Evolutionary conservation across 2,113 vertebrate species (phyloP).

Genomic region (Entelurus aequoreus): DNA sequence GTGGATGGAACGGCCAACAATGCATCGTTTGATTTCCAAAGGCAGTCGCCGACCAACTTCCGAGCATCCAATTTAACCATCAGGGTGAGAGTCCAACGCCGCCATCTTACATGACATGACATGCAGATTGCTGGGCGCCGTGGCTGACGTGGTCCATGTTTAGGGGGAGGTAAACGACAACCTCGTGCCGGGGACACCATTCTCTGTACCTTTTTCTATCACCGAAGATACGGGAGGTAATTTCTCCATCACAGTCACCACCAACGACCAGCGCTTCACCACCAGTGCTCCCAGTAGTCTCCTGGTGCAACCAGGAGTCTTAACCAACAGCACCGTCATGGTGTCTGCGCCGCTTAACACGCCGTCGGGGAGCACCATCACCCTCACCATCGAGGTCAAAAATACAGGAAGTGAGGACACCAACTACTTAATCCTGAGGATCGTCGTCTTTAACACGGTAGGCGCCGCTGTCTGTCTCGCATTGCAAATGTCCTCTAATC

Average conservation of each 20-base stretch:
- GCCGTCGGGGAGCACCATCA: conserved; percentile 53
- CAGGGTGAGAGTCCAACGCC: conserved; percentile 31
- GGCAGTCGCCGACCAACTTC: conserved; percentile 48
- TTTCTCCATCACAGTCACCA: conserved; percentile 44
- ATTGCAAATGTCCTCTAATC: neutral
- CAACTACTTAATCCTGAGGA: conserved; percentile 54
- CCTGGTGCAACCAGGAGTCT: conserved; percentile 21
- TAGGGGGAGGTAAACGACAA: conserved; percentile 40
- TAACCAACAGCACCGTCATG: conserved; percentile 38
- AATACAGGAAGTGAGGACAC: conserved; percentile 28
- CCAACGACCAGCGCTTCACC: conserved; percentile 37
- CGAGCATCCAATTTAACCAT: conserved; percentile 49
- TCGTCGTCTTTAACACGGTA: conserved; percentile 48
- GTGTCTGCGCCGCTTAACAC: conserved; percentile 45
- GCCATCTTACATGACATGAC: neutral
- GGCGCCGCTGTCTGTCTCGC: neutral
- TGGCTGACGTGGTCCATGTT: neutral
- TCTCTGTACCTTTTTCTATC: conserved; percentile 49
- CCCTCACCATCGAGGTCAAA: conserved; percentile 56
- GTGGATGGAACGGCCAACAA: conserved; percentile 30
- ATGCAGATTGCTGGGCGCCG: neutral
- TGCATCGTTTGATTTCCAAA: conserved; percentile 35
- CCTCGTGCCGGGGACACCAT: conserved; percentile 33
- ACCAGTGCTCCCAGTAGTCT: conserved; percentile 34
- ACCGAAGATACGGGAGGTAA: conserved; percentile 23